phyloP scores from a whole-genome alignment of 2,888 invertebrate species.

The Nebria brevicollis region DNA sequence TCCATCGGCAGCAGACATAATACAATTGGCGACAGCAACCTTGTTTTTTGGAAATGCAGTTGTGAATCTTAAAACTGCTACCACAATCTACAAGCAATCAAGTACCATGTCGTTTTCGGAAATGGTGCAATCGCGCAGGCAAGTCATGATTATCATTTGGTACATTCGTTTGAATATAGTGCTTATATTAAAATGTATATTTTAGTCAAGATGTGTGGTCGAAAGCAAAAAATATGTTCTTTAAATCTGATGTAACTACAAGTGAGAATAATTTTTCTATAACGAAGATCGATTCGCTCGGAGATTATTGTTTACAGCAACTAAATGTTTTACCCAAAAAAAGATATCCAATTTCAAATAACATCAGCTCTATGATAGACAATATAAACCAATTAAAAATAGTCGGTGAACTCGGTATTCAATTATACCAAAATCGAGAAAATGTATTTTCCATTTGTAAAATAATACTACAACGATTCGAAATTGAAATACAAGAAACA shows the following conservation, averaged over 20 bases:
- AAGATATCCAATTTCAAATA: slow-evolving; percentile 4
- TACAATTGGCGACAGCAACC: slow-evolving; percentile 56
- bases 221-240: slow-evolving; percentile 23
- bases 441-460: slow-evolving; percentile 17
- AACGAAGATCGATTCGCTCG: slow-evolving; percentile 5
- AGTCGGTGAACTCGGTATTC: background rate
- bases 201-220: slow-evolving; percentile 32
- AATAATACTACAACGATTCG: slow-evolving; percentile 30
- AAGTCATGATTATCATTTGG: background rate
- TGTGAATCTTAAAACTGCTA: slow-evolving; percentile 53
- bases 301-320: slow-evolving; percentile 15
- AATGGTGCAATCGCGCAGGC: slow-evolving; percentile 37
- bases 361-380: slow-evolving; percentile 6
- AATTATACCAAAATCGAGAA: slow-evolving; percentile 20
- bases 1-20: slow-evolving; percentile 50
- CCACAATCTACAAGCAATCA: slow-evolving; percentile 40
- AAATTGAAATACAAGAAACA: slow-evolving; percentile 38
- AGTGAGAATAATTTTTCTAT: slow-evolving; percentile 24
- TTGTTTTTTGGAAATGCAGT: slow-evolving; percentile 58
- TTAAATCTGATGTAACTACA: slow-evolving; percentile 26
- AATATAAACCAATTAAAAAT: background rate
- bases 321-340: background rate
- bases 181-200: background rate
- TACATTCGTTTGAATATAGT: background rate
- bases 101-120: slow-evolving; percentile 16